Base-by-base conservation (phyloP, 35 echinoderm and acorn worm species). In the Eucidaris tribuloides region DNA sequence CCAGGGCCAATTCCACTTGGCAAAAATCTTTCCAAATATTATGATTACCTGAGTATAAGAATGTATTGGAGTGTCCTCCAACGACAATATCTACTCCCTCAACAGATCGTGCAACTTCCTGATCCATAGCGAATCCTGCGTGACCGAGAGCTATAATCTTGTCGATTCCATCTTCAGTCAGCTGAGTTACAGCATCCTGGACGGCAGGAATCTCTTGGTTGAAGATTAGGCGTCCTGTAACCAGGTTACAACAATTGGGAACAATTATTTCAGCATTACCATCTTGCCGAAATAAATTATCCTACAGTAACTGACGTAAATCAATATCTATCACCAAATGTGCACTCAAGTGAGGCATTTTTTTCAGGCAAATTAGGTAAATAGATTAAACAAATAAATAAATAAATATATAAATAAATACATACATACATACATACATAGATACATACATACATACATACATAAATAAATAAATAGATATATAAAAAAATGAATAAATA, bases 121-220 rank as follows among this genome's bases (percentile, higher is more conserved):
- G 27, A 59, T 98, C 95, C 2, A 89, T 85, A 34, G 71, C 82
- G 19, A 89, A 66, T 9, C 95, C 95, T 30, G 90, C 56, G 61
- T 98, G 95, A 56, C 95, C 95, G 2, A 98, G 62, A 2, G 95
- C 95, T 18, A 98, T 98, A 57, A 98, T 92, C 37, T 89, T 92
- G 56, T 89, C 86, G 58, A 98, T 68, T 18, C 90, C 95, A 5
- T 45, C 27, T n/a, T 4, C 46, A 30, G 48, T 86, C 6, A 98
- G 82, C 31, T 56, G 42, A 58, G 85, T 65, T 19, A 98, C 90
- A 27, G 60, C 90, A 19, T 46, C 40, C 71, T 93, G 95, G 0
- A 98, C 17, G 11, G 78, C 33, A 1, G 50, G 56, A 18, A 93
- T 46, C 38, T 91, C 94, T 22, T 85, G 77, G 30, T 80, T 83